Base-by-base conservation (phyloP, 2,888 invertebrate genomes). In the Gisinianus flammeolus region DNA sequence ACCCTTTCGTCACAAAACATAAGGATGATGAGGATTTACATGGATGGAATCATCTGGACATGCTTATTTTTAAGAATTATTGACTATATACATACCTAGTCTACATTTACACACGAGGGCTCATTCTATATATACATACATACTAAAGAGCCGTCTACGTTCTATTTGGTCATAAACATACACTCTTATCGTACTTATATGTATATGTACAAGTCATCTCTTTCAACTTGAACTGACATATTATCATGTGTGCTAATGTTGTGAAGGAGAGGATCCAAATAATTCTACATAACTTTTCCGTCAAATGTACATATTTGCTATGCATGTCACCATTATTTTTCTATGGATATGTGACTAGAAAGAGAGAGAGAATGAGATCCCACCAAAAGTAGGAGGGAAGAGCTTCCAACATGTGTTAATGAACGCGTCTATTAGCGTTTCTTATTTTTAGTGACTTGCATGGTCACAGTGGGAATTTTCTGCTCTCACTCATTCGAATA, bases 351-450 rank as follows among this genome's bases (percentile, higher is more conserved):
- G n/a, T 67, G 19, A n/a, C n/a, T n/a, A 66, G 10, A 30, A 19
- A 66, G 28, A 28, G 28, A 66, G 30, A 28, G 28, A 66, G 30
- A 30, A 30, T 62, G 22, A 31, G 73, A 12, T 26, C 22, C 28
- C 30, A 64, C 33, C 52, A 69, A 52, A 31, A 33, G 58, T 30
- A 69, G 62, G 62, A 73, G 33, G 73, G 72, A 76, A 76, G 76
- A 44, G 31, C 56, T 44, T 44, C 44, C 19, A 78, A 78, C 81
- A 82, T 81, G 80, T 82, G 82, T 81, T 82, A 82, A 82, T 80
- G 82, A 82, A 81, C 71, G 80, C 62, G 67, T 79, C 79, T 82
- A 82, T 82, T 82, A 80, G 76, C 68, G 76, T 79, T 73, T 76
- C 79, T 72, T 79, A 79, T 79, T 79, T 79, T 79, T 72, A 76